phyloP scores from a whole-genome alignment of 2,888 invertebrate species.

The Kryphioiulus occultus region DNA sequence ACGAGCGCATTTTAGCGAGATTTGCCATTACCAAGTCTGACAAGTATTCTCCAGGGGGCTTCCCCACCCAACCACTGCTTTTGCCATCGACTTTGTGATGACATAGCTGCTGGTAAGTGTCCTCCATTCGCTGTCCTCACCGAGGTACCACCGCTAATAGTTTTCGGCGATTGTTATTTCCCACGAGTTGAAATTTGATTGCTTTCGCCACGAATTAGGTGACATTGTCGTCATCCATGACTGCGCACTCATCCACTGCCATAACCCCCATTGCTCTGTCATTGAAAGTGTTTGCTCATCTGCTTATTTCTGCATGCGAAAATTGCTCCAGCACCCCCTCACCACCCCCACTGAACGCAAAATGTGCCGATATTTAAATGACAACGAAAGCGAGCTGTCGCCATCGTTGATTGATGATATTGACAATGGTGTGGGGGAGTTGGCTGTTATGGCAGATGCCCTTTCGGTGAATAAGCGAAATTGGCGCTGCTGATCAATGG shows the following conservation, averaged over 20 bases:
- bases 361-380: not conserved
- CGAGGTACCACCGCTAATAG: not conserved
- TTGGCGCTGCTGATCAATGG: not conserved
- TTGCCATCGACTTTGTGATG: not conserved
- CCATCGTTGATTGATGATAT: not conserved
- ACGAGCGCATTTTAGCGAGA: not conserved
- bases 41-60: not conserved
- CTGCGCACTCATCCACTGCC: not conserved
- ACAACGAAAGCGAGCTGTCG: not conserved
- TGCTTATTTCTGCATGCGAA: not conserved
- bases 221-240: not conserved
- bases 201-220: not conserved
- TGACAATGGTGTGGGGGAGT: not conserved
- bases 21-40: not conserved
- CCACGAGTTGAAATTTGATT: slow-evolving; percentile 37
- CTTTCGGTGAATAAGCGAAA: not conserved
- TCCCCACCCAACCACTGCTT: not conserved
- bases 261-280: not conserved
- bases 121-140: not conserved
- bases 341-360: not conserved
- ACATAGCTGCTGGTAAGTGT: not conserved
- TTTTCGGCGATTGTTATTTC: slow-evolving; percentile 33
- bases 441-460: not conserved
- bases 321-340: not conserved
- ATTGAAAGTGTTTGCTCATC: not conserved